Percentiles rank a stretch among this genome's conserved stretches.
These are phyloP conservation scores for Hydrozoanthus gracilis DNA, from an alignment of 92 coral and sea anemone species.

Conservation along the genomic window DNA sequence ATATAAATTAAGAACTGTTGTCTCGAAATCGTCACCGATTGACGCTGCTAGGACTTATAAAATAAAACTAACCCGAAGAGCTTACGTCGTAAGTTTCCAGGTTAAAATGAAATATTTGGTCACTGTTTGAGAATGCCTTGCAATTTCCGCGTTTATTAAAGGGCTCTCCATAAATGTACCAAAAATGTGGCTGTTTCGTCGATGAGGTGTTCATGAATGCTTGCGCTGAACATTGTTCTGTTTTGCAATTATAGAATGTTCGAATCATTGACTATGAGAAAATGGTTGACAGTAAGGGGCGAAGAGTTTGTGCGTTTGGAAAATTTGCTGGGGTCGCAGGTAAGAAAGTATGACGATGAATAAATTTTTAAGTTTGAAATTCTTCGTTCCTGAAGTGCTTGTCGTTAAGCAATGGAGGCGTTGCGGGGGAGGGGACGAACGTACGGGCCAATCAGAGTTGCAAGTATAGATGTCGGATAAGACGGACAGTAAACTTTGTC, in stretches of 20 bases:
- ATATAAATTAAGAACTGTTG: too few species aligned
- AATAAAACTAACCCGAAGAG: too few species aligned
- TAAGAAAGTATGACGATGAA: slow-evolving; percentile 3
- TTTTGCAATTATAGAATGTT: slow-evolving; percentile 70
- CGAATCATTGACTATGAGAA: slow-evolving; percentile 95
- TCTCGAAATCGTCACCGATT: too few species aligned
- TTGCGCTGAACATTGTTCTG: not conserved
- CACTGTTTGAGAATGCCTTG: not conserved
- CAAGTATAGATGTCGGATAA: not conserved
- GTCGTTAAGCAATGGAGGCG: slow-evolving; percentile 19
- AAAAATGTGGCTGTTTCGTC: too few species aligned
- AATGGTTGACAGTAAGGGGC: slow-evolving; percentile 93
- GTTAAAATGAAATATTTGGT: too few species aligned
- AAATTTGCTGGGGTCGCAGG: slow-evolving; percentile 99
- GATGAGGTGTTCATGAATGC: not conserved
- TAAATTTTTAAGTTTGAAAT: not conserved
- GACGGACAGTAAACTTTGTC: not conserved
- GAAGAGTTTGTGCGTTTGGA: slow-evolving; percentile 98
- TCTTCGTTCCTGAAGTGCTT: not conserved
- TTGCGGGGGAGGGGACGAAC: slow-evolving; percentile 12
- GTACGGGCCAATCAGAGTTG: slow-evolving; percentile 14
- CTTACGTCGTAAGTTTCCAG: too few species aligned
- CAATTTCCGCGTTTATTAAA: not conserved
- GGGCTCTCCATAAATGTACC: not conserved
- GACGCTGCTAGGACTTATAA: too few species aligned